A percentile compares a stretch with the other conserved stretches of the same genome.
These are phyloP conservation scores for Erythrolamprus reginae DNA, from an alignment of 2,113 vertebrate genomes.

Conservation along the genomic window DNA sequence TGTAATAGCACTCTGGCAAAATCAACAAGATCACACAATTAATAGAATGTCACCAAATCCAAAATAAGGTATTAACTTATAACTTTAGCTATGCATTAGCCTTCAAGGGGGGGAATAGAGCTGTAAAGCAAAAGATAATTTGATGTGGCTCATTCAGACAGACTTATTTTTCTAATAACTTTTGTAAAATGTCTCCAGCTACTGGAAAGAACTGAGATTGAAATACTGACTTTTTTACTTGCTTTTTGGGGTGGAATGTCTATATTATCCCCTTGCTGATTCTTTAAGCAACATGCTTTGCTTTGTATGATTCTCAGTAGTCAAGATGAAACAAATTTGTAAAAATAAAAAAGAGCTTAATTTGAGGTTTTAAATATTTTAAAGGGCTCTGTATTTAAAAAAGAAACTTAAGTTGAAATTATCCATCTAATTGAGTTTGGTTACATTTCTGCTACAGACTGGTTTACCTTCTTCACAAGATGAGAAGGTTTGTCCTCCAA, in stretches of 20 bases:
- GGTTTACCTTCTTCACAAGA: slow-evolving; percentile 81
- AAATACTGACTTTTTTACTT: slow-evolving; percentile 50
- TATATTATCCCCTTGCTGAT: slow-evolving; percentile 6
- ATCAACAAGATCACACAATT: neutral
- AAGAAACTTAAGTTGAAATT: neutral
- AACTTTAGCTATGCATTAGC: neutral
- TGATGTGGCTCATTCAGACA: neutral
- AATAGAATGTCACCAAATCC: neutral
- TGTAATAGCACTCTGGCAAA: neutral
- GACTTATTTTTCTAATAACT: neutral
- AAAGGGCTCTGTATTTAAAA: slow-evolving; percentile 17
- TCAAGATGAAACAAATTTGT: slow-evolving; percentile 34
- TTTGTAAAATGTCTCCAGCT: neutral
- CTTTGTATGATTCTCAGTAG: slow-evolving; percentile 44
- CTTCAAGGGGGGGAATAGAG: neutral
- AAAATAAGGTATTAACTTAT: neutral
- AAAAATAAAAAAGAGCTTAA: slow-evolving; percentile 24
- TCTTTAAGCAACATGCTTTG: neutral
- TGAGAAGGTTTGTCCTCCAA: slow-evolving; percentile 79
- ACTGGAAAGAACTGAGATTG: neutral
- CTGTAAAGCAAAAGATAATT: neutral
- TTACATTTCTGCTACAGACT: slow-evolving; percentile 67
- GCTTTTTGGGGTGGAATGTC: slow-evolving; percentile 47
- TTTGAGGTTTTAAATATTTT: slow-evolving; percentile 29
- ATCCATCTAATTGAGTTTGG: slow-evolving; percentile 36